phyloP scores from a whole-genome alignment of 2,113 vertebrate genomes.

The Drymodes brunneopygia region DNA sequence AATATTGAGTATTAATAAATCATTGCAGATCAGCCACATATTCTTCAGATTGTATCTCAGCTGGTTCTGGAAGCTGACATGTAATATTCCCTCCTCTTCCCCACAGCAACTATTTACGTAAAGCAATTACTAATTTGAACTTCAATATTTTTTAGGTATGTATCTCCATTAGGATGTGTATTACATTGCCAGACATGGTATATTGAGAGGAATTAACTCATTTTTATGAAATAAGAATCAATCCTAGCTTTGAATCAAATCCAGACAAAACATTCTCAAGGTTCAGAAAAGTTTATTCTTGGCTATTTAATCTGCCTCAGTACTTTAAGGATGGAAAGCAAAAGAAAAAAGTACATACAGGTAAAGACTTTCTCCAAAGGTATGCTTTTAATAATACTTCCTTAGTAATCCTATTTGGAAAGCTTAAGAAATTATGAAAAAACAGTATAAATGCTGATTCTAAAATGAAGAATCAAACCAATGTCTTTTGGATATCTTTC shows the following conservation, averaged over 20 bases:
- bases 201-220: not conserved
- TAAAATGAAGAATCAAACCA: not conserved
- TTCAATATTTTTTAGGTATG: not conserved
- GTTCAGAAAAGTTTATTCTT: not conserved
- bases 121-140: not conserved
- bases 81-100: not conserved
- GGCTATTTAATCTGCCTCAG: not conserved
- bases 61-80: not conserved
- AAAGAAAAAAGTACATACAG: rapidly evolving
- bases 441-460: not conserved
- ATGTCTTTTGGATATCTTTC: not conserved
- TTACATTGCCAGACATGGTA: not conserved
- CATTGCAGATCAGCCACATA: not conserved
- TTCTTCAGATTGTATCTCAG: not conserved
- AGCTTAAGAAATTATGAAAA: not conserved
- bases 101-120: not conserved
- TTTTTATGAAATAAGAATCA: not conserved
- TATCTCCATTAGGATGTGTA: not conserved
- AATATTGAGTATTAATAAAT: not conserved
- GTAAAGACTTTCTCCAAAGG: not conserved
- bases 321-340: not conserved
- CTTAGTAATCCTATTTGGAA: not conserved
- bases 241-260: not conserved
- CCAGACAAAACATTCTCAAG: not conserved
- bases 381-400: not conserved